Evolutionary conservation across 1,140 invertebrate species (phyloP), one percentile per base, ranked within the genome.

Genomic region (Hirudo medicinalis): DNA sequence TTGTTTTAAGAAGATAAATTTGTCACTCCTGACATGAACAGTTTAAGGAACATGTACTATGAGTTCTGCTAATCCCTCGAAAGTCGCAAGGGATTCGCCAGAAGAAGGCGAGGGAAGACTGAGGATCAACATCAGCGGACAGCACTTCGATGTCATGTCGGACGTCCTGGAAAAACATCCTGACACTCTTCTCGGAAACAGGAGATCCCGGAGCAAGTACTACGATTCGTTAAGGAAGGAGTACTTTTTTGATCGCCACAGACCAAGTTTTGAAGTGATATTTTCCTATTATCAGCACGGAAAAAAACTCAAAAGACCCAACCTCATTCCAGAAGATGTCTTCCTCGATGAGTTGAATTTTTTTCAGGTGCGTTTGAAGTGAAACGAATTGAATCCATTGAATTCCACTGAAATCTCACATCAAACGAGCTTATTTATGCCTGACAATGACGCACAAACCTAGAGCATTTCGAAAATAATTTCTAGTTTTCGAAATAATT

Each of bases 101-200:
- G 57, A 63, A 11, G 22, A 13, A 63, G 8, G 22, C 1, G 57
- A 63, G 85, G 91, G 94, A 84, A 87, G 92, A 83, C 90, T 94
- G 82, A 91, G 94, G 77, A 95, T 97, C 84, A 97, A 97, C 86
- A 92, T 97, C 82, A 95, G 93, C 84, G 96, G 96, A 76, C 87
- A 97, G 84, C 88, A 92, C 85, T 99, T 97, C 87, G 95, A 98
- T 85, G 97, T 94, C 77, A 92, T 94, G 85, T 87, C 96, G 78
- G 87, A 91, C 81, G 95, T 94, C 77, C 86, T 99, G 78, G 93
- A 97, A 84, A 91, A 94, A 85, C 97, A 97, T 85, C 96, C 96
- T 78, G 92, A 97, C 84, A 97, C 94, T 77, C 32, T 75, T 29
- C 74, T 75, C 11, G 75, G 73, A 29, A 40, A 70, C 74, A 78